These are phyloP conservation scores for Amphiura filiformis DNA, from an alignment of 35 echinoderm and acorn worm genomes.

Conservation along the genomic window DNA sequence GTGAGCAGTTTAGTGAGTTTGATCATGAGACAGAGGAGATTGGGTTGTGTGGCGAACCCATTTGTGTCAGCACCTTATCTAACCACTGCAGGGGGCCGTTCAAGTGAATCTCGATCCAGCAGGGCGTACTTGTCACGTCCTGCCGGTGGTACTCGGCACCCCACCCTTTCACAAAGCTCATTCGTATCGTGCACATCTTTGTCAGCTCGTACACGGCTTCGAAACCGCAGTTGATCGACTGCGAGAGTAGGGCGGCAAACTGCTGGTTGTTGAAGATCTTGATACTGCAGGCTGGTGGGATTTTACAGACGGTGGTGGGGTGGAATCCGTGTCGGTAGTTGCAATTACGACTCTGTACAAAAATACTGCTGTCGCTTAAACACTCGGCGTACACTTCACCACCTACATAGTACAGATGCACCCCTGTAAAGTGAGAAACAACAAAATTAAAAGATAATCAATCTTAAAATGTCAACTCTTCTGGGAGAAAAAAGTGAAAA, in stretches of 20 bases:
- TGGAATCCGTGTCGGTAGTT: constrained; percentile 99
- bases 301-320: constrained; percentile 99
- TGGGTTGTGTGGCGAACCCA: constrained; percentile 93
- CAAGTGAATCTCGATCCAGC: constrained; percentile 99
- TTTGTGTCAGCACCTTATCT: constrained; percentile 98
- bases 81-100: constrained; percentile 98
- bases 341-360: constrained; percentile 99
- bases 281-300: constrained; percentile 93
- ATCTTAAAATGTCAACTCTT: too few species aligned
- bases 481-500: too few species aligned
- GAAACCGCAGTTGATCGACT: constrained; percentile 99
- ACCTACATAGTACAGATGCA: constrained; percentile 99
- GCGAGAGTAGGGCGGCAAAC: constrained; percentile 97
- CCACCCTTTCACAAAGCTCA: constrained; percentile 99
- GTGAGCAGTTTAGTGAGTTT: too few species aligned
- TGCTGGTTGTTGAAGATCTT: constrained; percentile 99
- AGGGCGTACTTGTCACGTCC: constrained; percentile 96
- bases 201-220: constrained; percentile 98
- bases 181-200: constrained; percentile 99
- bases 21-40: constrained; percentile 98
- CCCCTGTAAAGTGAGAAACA: constrained; percentile 53
- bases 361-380: constrained; percentile 99
- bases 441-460: too few species aligned
- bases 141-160: constrained; percentile 98
- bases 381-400: constrained; percentile 99